phyloP scores from a whole-genome alignment of 1,140 invertebrate genomes.

The Hermatobates lingyangjiaoensis region DNA sequence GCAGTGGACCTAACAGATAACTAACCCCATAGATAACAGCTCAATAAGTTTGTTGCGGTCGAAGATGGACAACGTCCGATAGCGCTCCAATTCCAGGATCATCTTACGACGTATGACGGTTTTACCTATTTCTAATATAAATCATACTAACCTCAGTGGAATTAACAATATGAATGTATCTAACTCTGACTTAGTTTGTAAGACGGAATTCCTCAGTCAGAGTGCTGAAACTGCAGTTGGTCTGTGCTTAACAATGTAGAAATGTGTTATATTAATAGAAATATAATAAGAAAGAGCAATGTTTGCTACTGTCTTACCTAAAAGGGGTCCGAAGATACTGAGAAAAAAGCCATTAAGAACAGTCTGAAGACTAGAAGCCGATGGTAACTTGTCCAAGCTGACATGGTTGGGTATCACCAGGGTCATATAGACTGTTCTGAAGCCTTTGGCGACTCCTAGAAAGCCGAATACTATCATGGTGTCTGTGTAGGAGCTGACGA shows the following conservation, averaged over 20 bases:
- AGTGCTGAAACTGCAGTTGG: background rate
- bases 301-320: conserved; percentile 27
- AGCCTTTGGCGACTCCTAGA: conserved; percentile 43
- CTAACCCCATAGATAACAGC: no score
- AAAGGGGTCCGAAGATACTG: conserved; percentile 33
- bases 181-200: background rate
- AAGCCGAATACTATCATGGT: conserved; percentile 16
- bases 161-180: background rate
- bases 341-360: conserved; percentile 32
- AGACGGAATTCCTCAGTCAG: background rate
- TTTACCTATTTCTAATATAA: no score
- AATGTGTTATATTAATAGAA: background rate
- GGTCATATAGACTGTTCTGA: conserved; percentile 44
- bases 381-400: conserved; percentile 37
- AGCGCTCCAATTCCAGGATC: no score
- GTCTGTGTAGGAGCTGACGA: background rate
- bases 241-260: background rate
- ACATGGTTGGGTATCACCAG: conserved; percentile 46
- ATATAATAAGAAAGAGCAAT: background rate
- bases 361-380: conserved; percentile 43
- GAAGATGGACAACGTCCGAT: no score
- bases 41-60: no score
- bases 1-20: no score
- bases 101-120: no score
- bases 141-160: background rate